Base-by-base conservation (phyloP, 2,888 invertebrate genomes). In the Aspidapion aeneum region DNA sequence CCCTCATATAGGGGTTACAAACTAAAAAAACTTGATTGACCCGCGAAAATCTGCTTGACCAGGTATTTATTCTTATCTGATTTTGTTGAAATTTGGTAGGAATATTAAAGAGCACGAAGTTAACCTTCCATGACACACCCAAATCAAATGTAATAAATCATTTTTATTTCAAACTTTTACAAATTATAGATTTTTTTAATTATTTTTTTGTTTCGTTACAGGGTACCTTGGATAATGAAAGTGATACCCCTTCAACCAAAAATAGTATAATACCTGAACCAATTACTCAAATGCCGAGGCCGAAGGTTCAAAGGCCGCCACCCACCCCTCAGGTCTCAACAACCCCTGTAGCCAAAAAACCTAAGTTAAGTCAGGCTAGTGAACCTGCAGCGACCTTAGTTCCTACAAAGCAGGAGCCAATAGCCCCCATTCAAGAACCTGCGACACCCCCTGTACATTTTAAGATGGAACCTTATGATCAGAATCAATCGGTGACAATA, bases 391-490 rank as follows among this genome's bases (percentile, higher is more conserved):
- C 66, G 17, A 9, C 55, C 12, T 50, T 58, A 20, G 50, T 64
- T 35, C 19, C 55, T 21, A 67, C 65, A n/a, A 65, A 65, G 63
- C 65, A 67, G 0, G 69, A 69, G 68, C 68, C 52, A 9, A n/a
- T 52, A 9, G n/a, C 17, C 17, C 19, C 52, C 19, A n/a, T 17
- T 5, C 17, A 19, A 18, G 52, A 52, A n/a, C 5, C 35, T 35
- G 35, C 35, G 5, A n/a, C 52, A 18, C 52, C 52, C 17, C 52
- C 61, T n/a, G 72, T 78, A 59, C 75, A 78, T 57, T 77, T 79
- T 66, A 80, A 79, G 74, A 75, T 78, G 74, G 79, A 80, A 74
- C 79, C 80, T 1, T 76, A 75, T 58, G 79, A 79, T 60, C 73
- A 72, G 56, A 70, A 68, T 51, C 74, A 74, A 67, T 70, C 72